A percentile compares a stretch with the other conserved stretches of the same genome.
These are phyloP conservation scores for Nothocercus julius DNA, from an alignment of 2,113 vertebrate genomes.

Conservation along the genomic window DNA sequence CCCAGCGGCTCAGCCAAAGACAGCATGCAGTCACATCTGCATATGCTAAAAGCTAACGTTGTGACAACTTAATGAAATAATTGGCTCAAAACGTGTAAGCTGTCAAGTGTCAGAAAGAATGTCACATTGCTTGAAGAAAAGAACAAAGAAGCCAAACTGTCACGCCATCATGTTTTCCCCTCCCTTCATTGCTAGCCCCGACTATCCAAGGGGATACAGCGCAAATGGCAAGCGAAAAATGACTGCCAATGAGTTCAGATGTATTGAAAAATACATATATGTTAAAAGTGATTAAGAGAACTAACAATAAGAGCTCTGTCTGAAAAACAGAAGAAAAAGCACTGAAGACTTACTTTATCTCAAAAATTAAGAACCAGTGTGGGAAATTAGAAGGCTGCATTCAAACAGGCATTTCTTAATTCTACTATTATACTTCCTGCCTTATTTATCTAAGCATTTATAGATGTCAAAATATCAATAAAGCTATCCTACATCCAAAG, in stretches of 20 bases:
- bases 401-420: not conserved
- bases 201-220: not conserved
- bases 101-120: not conserved
- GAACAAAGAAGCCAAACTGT: not conserved
- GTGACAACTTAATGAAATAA: not conserved
- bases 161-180: not conserved
- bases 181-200: not conserved
- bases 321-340: not conserved
- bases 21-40: not conserved
- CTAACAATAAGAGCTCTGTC: not conserved
- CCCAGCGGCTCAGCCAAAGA: not conserved
- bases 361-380: rapidly evolving
- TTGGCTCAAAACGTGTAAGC: not conserved
- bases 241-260: not conserved
- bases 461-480: not conserved
- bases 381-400: not conserved
- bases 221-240: not conserved
- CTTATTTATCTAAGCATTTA: not conserved
- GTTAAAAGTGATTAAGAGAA: not conserved
- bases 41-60: not conserved
- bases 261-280: rapidly evolving
- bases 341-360: not conserved
- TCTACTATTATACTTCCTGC: not conserved
- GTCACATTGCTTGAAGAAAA: not conserved
- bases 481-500: not conserved